These are phyloP conservation scores for Scartelaos histophorus DNA, from an alignment of 2,113 vertebrate genomes.

Conservation along the genomic window DNA sequence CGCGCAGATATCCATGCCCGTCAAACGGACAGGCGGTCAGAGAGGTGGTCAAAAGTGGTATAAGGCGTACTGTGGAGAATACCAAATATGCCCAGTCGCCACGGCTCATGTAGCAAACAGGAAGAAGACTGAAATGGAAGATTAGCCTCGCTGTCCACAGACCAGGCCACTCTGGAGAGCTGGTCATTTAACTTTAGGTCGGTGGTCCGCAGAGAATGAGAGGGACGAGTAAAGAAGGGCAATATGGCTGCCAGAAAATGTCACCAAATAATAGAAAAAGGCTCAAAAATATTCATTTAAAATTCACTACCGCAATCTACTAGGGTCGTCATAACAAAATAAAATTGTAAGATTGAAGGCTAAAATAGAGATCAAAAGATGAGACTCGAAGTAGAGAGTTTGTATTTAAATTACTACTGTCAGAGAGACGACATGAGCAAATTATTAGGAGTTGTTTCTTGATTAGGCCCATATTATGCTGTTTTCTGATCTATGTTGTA, in stretches of 20 bases:
- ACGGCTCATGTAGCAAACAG: conserved; percentile 15
- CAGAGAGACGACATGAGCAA: too few relatives aligned
- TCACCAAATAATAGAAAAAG: background rate
- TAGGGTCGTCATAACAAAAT: too few relatives aligned
- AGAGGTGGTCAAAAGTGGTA: conserved; percentile 7
- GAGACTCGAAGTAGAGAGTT: too few relatives aligned
- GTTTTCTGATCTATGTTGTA: too few relatives aligned
- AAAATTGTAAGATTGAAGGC: too few relatives aligned
- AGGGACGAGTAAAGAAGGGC: background rate
- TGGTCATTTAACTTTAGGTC: background rate
- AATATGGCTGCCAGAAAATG: background rate
- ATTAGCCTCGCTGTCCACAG: conserved; percentile 15
- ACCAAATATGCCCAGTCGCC: conserved; percentile 37
- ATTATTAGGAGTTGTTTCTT: too few relatives aligned
- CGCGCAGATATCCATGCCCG: conserved; percentile 14
- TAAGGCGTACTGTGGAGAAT: conserved; percentile 37
- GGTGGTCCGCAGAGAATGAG: background rate
- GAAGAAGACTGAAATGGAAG: background rate
- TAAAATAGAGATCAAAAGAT: too few relatives aligned
- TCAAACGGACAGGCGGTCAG: conserved; percentile 14
- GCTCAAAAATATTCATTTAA: too few relatives aligned
- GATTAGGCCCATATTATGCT: too few relatives aligned
- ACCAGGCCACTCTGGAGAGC: background rate
- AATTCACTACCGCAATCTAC: too few relatives aligned
- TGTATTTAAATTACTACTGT: too few relatives aligned